Evolutionary conservation across 37 sponge, comb jelly and placozoan species (phyloP).

Genomic region (Petrosia ficiformis): DNA sequence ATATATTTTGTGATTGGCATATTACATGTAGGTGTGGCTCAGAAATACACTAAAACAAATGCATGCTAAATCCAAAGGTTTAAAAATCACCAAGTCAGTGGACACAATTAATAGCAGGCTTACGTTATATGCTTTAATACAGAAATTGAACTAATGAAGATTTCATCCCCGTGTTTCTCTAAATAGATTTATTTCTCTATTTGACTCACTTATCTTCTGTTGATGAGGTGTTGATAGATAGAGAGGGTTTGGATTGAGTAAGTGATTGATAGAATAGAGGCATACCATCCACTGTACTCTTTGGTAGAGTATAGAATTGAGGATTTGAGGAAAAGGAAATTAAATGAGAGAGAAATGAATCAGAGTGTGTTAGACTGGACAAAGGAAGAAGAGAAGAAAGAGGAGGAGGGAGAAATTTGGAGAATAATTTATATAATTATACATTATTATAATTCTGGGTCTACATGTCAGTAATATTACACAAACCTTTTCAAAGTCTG

Average conservation of each 20-base stretch:
- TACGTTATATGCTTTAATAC: no score
- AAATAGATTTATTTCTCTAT: no score
- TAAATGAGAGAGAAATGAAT: constrained; percentile 64
- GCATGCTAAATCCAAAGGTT: no score
- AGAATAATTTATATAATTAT: not conserved
- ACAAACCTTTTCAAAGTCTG: constrained; percentile 60
- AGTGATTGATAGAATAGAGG: constrained; percentile 78
- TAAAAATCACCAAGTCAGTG: no score
- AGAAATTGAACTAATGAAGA: no score
- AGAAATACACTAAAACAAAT: no score
- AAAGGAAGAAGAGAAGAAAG: not conserved
- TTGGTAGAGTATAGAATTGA: constrained; percentile 49
- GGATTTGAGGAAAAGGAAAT: constrained; percentile 56
- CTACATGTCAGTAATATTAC: no score
- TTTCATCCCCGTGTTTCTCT: no score
- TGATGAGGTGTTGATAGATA: constrained; percentile 7
- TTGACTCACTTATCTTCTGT: no score
- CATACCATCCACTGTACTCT: constrained; percentile 48
- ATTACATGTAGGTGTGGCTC: not conserved
- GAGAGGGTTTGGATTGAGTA: constrained; percentile 53
- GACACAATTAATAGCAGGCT: no score
- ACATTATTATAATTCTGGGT: no score
- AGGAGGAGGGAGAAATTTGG: constrained; percentile 8
- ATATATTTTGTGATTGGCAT: no score
- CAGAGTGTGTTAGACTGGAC: constrained; percentile 36